These are phyloP conservation scores for Carassius carassius DNA, from an alignment of 2,113 vertebrate genomes.

Conservation along the genomic window DNA sequence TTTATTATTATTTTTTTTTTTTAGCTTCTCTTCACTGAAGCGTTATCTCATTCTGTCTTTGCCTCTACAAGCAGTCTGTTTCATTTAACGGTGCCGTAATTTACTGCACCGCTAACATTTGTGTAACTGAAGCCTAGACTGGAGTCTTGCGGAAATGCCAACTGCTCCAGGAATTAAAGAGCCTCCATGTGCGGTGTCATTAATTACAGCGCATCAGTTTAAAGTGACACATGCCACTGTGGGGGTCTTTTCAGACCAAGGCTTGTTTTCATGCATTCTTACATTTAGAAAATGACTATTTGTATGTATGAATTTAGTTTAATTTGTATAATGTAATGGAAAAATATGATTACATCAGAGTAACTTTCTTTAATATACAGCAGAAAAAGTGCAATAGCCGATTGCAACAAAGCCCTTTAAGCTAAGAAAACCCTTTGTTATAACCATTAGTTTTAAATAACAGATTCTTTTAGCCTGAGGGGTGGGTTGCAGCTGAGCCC, in stretches of 20 bases:
- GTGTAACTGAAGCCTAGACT: conserved; percentile 21
- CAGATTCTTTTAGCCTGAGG: not conserved
- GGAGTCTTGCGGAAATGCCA: not conserved
- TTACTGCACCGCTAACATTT: conserved; percentile 31
- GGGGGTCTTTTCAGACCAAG: not conserved
- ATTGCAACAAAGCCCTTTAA: not conserved
- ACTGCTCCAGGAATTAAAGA: conserved; percentile 9
- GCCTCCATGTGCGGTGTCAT: conserved; percentile 7
- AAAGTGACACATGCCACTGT: conserved; percentile 1
- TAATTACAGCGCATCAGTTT: conserved; percentile 12
- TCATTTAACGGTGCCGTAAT: conserved; percentile 58
- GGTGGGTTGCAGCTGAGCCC: not conserved
- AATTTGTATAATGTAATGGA: not conserved
- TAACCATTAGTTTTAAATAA: not conserved
- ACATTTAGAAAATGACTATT: not conserved
- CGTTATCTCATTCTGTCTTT: conserved; percentile 53
- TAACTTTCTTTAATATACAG: not conserved
- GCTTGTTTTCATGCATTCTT: not conserved
- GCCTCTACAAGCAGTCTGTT: conserved; percentile 49
- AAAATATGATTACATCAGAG: not conserved
- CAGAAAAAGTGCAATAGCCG: not conserved
- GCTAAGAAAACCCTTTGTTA: not conserved
- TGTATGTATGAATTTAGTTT: not conserved
- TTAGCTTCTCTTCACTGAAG: conserved; percentile 54
- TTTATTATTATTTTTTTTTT: conserved; percentile 61